phyloP scores from a whole-genome alignment of 2,113 vertebrate genomes.

The Pristiophorus japonicus region DNA sequence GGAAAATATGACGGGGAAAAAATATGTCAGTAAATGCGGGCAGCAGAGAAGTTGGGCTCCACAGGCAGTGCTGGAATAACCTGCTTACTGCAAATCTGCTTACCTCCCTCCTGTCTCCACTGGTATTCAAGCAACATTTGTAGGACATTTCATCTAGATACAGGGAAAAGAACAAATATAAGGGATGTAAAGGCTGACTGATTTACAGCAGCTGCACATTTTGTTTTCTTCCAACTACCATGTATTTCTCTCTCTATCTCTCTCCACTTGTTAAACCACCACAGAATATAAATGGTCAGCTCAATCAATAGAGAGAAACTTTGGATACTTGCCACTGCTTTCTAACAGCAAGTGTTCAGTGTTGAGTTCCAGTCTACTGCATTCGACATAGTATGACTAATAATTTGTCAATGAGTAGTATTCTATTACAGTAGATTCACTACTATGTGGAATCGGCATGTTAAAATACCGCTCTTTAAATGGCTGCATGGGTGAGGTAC shows the following conservation, averaged over 20 bases:
- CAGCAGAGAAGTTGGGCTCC: not conserved
- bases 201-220: not conserved
- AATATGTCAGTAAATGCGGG: not conserved
- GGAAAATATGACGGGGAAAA: not conserved
- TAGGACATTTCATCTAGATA: not conserved
- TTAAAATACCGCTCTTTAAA: not conserved
- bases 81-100: too few species aligned
- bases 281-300: not conserved
- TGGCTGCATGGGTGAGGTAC: not conserved
- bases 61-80: too few species aligned
- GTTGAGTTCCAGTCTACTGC: not conserved
- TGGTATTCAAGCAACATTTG: not conserved
- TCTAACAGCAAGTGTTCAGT: not conserved
- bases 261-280: not conserved
- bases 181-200: not conserved
- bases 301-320: not conserved
- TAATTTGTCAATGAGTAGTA: not conserved
- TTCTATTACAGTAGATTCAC: not conserved
- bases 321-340: not conserved
- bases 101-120: not conserved
- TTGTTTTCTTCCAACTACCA: not conserved
- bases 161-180: not conserved
- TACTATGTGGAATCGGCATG: too few species aligned
- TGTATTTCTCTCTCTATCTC: not conserved
- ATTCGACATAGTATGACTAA: not conserved